Evolutionary conservation across 2,797 vertebrate species (phyloP).

Genomic region (Thripadectes ignobilis): DNA sequence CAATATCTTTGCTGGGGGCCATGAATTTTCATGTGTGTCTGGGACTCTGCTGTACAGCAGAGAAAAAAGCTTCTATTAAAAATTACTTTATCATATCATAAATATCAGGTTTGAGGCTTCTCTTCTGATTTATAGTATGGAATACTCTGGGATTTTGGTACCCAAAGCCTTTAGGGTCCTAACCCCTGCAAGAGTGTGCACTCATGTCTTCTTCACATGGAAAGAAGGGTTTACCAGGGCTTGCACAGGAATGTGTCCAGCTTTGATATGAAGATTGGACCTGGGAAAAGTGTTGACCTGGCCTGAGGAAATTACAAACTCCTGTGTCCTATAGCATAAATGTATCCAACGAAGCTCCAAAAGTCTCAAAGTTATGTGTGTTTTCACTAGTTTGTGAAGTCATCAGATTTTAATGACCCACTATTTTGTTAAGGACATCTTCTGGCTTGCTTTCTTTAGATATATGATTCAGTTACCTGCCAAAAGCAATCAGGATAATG

Average conservation of each 20-base stretch:
- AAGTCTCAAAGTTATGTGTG: neutral
- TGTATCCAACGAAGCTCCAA: neutral
- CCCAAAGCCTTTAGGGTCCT: neutral
- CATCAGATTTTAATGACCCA: neutral
- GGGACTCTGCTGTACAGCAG: neutral
- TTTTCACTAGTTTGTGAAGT: neutral
- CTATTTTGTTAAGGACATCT: neutral
- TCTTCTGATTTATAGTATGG: neutral
- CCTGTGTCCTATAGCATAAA: neutral
- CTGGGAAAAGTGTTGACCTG: neutral
- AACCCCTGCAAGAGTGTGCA: neutral
- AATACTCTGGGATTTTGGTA: neutral
- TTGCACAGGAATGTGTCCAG: neutral
- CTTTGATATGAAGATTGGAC: neutral
- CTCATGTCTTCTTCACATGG: neutral
- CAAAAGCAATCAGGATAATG: slow-evolving; percentile 1
- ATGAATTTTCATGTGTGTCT: neutral
- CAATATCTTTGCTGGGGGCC: neutral
- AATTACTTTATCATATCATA: neutral
- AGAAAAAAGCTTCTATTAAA: neutral
- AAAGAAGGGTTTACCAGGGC: neutral
- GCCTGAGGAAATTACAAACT: neutral
- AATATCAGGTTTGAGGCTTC: neutral
- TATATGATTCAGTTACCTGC: neutral
- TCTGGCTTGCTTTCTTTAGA: neutral